A percentile compares a stretch with the other conserved stretches of the same genome.
These are phyloP conservation scores for Volucella inanis DNA, from an alignment of 2,888 invertebrate genomes.

Conservation along the genomic window DNA sequence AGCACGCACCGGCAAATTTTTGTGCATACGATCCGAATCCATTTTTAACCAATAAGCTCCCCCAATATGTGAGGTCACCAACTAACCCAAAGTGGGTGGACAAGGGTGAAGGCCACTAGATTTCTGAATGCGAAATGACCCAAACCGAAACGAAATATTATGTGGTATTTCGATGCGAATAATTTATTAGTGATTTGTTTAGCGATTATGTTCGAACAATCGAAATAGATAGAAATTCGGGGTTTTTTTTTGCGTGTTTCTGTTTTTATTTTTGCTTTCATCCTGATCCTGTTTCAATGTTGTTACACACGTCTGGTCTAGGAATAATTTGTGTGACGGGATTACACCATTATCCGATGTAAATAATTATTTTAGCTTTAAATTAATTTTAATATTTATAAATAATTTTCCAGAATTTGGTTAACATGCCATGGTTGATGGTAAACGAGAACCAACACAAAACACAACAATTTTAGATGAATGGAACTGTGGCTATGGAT, in stretches of 20 bases:
- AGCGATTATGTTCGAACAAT: slow-evolving; percentile 72
- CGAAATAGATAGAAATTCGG: slow-evolving; percentile 66
- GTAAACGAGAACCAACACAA: not conserved
- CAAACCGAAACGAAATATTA: slow-evolving; percentile 73
- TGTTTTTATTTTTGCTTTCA: not conserved
- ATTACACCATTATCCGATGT: slow-evolving; percentile 69
- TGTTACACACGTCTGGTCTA: not conserved
- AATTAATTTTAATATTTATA: slow-evolving; percentile 72
- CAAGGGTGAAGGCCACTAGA: not conserved
- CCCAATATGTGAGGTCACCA: slow-evolving; percentile 46
- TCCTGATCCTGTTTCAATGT: not conserved
- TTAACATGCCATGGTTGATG: not conserved
- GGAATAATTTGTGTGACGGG: slow-evolving; percentile 68
- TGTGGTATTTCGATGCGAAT: slow-evolving; percentile 74
- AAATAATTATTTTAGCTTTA: slow-evolving; percentile 72
- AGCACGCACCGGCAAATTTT: slow-evolving; percentile 55
- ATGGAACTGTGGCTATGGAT: not conserved
- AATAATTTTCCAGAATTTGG: slow-evolving; percentile 20
- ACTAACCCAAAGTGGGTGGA: not conserved
- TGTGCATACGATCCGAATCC: slow-evolving; percentile 52
- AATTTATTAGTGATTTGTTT: slow-evolving; percentile 75
- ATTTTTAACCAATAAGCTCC: slow-evolving; percentile 71
- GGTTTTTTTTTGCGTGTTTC: slow-evolving; percentile 1
- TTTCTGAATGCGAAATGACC: slow-evolving; percentile 62
- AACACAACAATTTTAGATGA: slow-evolving; percentile 25